Conservation (phyloP, 2,113 vertebrate genomes). For the Saccopteryx bilineata region DNA sequence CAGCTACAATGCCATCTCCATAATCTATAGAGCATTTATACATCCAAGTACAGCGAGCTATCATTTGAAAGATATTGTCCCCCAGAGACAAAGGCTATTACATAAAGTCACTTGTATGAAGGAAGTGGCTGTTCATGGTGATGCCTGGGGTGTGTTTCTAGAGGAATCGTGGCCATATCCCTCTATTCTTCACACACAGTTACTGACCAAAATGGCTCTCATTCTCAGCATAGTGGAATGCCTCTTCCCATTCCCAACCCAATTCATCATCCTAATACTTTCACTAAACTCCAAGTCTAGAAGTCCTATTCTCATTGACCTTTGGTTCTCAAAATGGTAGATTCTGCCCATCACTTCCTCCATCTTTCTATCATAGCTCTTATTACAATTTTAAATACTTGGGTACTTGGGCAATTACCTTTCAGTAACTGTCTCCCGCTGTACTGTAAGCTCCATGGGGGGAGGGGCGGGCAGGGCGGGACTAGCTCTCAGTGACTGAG, state of each 20-base stretch:
- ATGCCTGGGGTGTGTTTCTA: background rate
- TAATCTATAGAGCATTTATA: background rate
- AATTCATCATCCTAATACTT: background rate
- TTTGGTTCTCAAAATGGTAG: background rate
- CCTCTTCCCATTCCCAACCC: background rate
- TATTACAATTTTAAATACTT: background rate
- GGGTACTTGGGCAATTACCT: background rate
- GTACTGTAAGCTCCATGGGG: too few species aligned
- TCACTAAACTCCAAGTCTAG: background rate
- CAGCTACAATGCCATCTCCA: background rate
- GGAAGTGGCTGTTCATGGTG: background rate
- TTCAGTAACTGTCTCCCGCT: background rate
- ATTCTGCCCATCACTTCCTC: background rate
- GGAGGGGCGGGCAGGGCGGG: too few species aligned
- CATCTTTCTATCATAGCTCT: background rate
- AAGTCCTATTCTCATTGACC: background rate
- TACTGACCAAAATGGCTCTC: background rate
- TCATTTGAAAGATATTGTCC: background rate
- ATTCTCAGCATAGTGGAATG: background rate
- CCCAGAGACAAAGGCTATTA: background rate
- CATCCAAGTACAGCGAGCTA: background rate
- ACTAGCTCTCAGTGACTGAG: too few species aligned
- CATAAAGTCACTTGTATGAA: background rate
- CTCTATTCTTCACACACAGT: background rate
- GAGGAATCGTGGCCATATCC: background rate